A percentile compares a stretch with the other conserved stretches of the same genome.
These are phyloP conservation scores for Sinella curviseta DNA, from an alignment of 1,140 invertebrate genomes.

Conservation along the genomic window DNA sequence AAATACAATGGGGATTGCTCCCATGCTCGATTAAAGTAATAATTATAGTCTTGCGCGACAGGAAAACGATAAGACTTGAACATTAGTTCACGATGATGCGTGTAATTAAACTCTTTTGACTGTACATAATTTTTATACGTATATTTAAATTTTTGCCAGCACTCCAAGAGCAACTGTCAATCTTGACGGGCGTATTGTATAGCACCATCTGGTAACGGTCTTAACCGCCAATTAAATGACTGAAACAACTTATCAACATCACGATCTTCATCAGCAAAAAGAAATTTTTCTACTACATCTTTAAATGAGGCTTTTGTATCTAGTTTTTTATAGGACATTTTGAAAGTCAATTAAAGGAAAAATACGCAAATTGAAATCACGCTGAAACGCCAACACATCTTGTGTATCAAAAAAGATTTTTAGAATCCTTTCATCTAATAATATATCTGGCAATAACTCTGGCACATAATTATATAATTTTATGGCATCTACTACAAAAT, in stretches of 20 bases:
- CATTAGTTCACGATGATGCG: not conserved
- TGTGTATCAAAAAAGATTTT: not conserved
- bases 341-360: not conserved
- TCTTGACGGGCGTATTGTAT: not conserved
- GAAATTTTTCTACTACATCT: not conserved
- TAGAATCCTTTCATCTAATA: not conserved
- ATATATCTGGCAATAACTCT: not conserved
- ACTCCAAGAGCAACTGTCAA: not conserved
- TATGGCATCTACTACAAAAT: constrained; percentile 1
- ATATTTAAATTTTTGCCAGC: not conserved
- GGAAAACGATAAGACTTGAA: not conserved
- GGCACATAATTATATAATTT: not conserved
- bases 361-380: not conserved
- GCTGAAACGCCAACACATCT: not conserved
- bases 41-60: not conserved
- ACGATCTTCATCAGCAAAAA: not conserved
- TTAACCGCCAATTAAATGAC: not conserved
- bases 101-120: not conserved
- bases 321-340: not conserved
- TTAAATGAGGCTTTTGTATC: not conserved
- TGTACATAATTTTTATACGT: not conserved
- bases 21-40: not conserved
- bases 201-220: not conserved
- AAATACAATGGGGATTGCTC: not conserved
- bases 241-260: not conserved